These are phyloP conservation scores for Pitta sordida DNA, from an alignment of 2,113 vertebrate genomes.

Conservation along the genomic window DNA sequence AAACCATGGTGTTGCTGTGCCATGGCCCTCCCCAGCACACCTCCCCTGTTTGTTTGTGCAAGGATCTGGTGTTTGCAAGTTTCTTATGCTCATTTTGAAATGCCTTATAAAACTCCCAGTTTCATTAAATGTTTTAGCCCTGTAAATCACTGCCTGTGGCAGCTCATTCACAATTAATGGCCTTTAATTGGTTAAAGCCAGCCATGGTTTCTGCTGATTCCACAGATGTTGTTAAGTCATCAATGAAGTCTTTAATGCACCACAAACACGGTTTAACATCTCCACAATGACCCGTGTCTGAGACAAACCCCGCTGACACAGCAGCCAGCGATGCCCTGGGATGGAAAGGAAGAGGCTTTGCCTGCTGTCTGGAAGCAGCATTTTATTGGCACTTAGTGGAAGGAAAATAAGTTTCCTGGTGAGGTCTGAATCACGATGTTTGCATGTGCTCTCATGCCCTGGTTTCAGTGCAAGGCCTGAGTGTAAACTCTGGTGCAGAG, in stretches of 20 bases:
- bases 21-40: not conserved
- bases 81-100: not conserved
- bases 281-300: not conserved
- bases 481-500: not conserved
- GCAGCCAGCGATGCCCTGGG: not conserved
- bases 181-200: constrained; percentile 21
- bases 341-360: constrained; percentile 24
- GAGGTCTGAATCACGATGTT: constrained; percentile 1
- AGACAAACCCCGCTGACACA: not conserved
- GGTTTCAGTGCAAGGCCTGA: not conserved
- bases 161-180: not conserved
- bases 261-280: not conserved
- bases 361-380: not conserved
- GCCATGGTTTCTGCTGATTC: constrained; percentile 24
- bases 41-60: not conserved
- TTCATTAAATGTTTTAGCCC: not conserved
- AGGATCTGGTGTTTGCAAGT: not conserved
- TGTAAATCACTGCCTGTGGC: not conserved
- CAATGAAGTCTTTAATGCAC: not conserved
- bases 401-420: constrained; percentile 45
- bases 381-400: constrained; percentile 43
- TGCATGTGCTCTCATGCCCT: constrained; percentile 21
- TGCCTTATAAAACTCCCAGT: not conserved
- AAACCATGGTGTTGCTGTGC: not conserved
- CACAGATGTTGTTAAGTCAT: not conserved